Conservation (phyloP, 2,113 vertebrate species). For the Guaruba guarouba region DNA sequence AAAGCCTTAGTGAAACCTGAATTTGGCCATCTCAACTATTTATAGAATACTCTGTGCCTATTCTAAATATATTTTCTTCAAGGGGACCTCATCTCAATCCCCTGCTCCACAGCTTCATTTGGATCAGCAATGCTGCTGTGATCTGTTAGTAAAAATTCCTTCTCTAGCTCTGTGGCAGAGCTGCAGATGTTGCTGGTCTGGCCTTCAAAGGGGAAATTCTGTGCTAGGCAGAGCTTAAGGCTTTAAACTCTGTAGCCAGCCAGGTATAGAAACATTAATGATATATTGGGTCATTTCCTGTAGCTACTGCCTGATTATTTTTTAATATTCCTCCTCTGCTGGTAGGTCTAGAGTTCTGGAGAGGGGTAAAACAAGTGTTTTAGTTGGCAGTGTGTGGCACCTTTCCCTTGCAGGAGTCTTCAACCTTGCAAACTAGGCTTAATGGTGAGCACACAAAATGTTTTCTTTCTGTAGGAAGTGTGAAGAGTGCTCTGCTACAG, state of each 20-base stretch:
- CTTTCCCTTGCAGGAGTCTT: background rate
- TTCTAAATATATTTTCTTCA: constrained; percentile 35
- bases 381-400: background rate
- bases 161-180: background rate
- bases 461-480: background rate
- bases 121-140: background rate
- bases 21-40: constrained; percentile 26
- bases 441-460: background rate
- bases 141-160: background rate
- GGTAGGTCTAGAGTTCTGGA: background rate
- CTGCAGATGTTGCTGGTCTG: background rate
- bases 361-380: background rate
- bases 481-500: background rate
- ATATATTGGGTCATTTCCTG: background rate
- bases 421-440: background rate
- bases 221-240: background rate
- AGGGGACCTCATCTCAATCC: background rate
- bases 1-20: background rate
- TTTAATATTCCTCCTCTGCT: background rate
- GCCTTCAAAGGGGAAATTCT: background rate
- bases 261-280: background rate
- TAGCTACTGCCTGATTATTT: background rate
- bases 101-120: constrained; percentile 1
- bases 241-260: background rate
- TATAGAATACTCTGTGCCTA: background rate